A percentile compares a stretch with the other conserved stretches of the same genome.
These are phyloP conservation scores for Artemia sp. DNA, from an alignment of 2,888 invertebrate genomes.

Conservation along the genomic window DNA sequence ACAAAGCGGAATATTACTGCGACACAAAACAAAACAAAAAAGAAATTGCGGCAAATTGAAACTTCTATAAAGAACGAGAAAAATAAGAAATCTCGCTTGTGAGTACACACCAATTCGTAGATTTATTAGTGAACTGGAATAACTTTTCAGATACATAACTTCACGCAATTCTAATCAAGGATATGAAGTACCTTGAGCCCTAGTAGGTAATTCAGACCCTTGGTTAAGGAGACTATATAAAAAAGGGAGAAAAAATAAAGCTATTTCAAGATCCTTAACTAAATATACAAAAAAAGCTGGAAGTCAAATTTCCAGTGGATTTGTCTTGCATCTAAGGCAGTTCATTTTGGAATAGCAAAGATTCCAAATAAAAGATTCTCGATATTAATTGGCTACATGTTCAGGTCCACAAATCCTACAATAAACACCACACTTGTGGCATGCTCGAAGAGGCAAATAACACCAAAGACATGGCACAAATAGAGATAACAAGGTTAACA, in stretches of 20 bases:
- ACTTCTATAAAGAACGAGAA: conserved; percentile 9
- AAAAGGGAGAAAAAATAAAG: too few species aligned
- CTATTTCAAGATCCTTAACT: too few species aligned
- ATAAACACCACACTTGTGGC: conserved; percentile 60
- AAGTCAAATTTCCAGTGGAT: neutral
- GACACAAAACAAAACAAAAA: conserved; percentile 15
- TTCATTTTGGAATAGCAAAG: neutral
- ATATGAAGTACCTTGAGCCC: conserved; percentile 7
- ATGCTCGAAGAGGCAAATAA: conserved; percentile 68
- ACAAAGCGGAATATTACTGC: conserved; percentile 6
- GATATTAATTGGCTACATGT: conserved; percentile 38
- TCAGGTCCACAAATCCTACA: conserved; percentile 68
- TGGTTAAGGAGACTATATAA: neutral
- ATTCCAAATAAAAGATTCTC: neutral
- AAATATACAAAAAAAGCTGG: too few species aligned
- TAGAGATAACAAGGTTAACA: conserved; percentile 62
- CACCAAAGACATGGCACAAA: conserved; percentile 87
- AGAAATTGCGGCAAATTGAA: conserved; percentile 10
- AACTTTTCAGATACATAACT: conserved; percentile 2
- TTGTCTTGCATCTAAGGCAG: conserved; percentile 8
- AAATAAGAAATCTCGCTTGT: neutral
- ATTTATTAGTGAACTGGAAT: conserved; percentile 4
- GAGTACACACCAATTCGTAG: neutral
- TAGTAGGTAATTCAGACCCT: conserved; percentile 14
- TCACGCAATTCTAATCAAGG: neutral